Evolutionary conservation across 2,888 invertebrate genomes (phyloP).

Genomic region (Isotomurus palustris): DNA sequence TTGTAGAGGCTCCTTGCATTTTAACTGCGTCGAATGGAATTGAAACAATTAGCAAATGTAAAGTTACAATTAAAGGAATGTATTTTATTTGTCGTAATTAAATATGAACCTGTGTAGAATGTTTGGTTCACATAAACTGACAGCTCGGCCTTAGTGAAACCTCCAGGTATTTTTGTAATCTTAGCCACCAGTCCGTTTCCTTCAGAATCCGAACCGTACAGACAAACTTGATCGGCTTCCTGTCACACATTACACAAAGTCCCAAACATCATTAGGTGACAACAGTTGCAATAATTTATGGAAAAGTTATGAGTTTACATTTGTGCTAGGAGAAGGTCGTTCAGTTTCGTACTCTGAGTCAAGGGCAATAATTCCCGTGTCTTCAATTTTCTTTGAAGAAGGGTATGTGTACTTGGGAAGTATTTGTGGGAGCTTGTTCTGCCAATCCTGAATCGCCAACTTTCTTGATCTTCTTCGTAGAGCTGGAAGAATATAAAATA

Average conservation of each 20-base stretch:
- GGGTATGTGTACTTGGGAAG: constrained; percentile 13
- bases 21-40: not conserved
- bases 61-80: not conserved
- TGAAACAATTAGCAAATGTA: not conserved
- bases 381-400: constrained; percentile 18
- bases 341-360: constrained; percentile 31
- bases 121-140: constrained; percentile 20
- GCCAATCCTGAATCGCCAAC: constrained; percentile 37
- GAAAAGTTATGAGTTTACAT: not conserved
- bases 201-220: constrained; percentile 58
- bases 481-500: constrained; percentile 19
- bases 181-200: constrained; percentile 57
- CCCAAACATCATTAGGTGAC: not conserved
- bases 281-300: not conserved
- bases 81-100: not conserved
- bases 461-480: constrained; percentile 29
- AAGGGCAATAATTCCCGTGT: constrained; percentile 28
- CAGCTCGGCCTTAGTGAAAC: constrained; percentile 19
- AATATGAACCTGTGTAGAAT: not conserved
- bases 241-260: constrained; percentile 10
- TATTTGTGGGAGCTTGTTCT: constrained; percentile 22
- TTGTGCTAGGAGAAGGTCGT: constrained; percentile 19
- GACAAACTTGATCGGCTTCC: constrained; percentile 50
- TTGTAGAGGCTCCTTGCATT: constrained; percentile 14
- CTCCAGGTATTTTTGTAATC: constrained; percentile 51